Base-by-base conservation (phyloP, 2,797 vertebrate genomes). In the Crenuchus spilurus region DNA sequence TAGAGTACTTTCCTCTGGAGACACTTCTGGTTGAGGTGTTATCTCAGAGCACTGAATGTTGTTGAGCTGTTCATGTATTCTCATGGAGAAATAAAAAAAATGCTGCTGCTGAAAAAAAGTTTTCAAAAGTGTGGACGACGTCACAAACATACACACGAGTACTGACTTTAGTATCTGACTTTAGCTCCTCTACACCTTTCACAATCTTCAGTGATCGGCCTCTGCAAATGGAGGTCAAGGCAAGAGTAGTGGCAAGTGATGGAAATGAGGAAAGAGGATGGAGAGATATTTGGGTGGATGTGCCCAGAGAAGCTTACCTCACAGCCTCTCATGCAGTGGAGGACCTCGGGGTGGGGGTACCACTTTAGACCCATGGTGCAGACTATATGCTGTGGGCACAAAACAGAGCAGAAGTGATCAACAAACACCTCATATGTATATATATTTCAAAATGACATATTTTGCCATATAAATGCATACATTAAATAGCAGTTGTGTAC, bases 291-390 rank as follows among this genome's bases (percentile, higher is more conserved):
- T 26, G 61, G 52, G 22, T 11, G 33, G 33, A 42, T 5, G 14
- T 37, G 31, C 2, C 10, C 30, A 4, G 1, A 35, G 30, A 39
- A 4, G 14, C 92, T 95, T 89, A 99, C 98, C 94, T 99, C 98
- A 24, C 98, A 99, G 84, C 95, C 94, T 92, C 96, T 98, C 87
- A 98, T 95, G 88, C 98, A 99, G 88, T 95, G 95, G 68, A 99
- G 95, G 74, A 93, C 84, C 70, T 95, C 92, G 58, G 96, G 97
- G 68, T 94, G 93, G 78, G 97, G 98, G 83, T 96, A 97, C 98
- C 98, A 99, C 90, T 95, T 96, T 84, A 95, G 93, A 76, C 94
- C 94, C 61, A 96, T 97, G 0, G 97, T 98, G 83, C 98, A 99
- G 75, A 98, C 93, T 58, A 99, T 92, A 64, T 80, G 96, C 98